Conservation (phyloP, 2,797 vertebrate species). For the Aeoliscus strigatus region DNA sequence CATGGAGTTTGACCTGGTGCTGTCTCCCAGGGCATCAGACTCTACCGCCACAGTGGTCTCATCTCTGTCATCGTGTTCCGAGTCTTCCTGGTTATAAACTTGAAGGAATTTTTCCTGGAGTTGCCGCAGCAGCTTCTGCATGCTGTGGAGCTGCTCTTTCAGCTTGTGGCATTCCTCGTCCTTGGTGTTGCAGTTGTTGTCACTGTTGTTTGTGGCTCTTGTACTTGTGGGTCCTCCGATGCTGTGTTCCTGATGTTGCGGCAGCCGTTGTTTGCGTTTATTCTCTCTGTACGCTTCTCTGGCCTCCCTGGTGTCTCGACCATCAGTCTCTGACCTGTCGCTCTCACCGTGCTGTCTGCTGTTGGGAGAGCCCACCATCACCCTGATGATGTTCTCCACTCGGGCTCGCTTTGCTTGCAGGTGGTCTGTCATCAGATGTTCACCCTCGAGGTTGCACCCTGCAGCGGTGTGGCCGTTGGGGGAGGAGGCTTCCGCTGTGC, state of each 20-base stretch:
- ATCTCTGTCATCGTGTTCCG: conserved; percentile 50
- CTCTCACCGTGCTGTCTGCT: conserved; percentile 53
- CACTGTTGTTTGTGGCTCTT: conserved; percentile 24
- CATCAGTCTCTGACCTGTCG: conserved; percentile 50
- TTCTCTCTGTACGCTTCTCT: conserved; percentile 70
- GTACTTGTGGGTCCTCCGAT: conserved; percentile 19
- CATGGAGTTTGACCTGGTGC: conserved; percentile 20
- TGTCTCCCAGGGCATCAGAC: conserved; percentile 31
- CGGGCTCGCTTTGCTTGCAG: conserved; percentile 86
- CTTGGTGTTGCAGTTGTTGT: conserved; percentile 53
- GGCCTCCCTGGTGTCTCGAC: conserved; percentile 56
- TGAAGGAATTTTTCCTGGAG: conserved; percentile 85
- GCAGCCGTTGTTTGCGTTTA: conserved; percentile 83
- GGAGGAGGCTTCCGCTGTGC: conserved; percentile 51
- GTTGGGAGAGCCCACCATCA: conserved; percentile 82
- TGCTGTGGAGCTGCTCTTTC: conserved; percentile 85
- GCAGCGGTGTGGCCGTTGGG: conserved; percentile 49
- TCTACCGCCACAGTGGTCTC: conserved; percentile 30
- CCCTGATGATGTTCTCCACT: conserved; percentile 89
- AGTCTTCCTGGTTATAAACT: conserved; percentile 68
- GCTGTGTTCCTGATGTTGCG: conserved; percentile 76
- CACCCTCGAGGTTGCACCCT: conserved; percentile 52
- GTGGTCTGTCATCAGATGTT: conserved; percentile 75
- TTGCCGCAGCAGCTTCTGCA: conserved; percentile 81
- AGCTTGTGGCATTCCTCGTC: conserved; percentile 77